Evolutionary conservation across 1,140 invertebrate species (phyloP).

Genomic region (Sipha flava): DNA sequence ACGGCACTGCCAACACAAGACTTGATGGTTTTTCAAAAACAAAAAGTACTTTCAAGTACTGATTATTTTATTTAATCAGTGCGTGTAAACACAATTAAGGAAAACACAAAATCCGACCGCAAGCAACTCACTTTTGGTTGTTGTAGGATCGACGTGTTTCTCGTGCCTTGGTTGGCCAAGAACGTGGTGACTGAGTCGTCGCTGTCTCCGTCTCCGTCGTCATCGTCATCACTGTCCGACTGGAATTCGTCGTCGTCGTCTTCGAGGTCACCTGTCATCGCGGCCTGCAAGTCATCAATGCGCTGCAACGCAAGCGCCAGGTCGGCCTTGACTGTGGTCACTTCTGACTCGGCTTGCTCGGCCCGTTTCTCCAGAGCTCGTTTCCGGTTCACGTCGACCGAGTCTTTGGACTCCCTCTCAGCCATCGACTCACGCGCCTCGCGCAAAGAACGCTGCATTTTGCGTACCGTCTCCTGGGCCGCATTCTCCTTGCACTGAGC

Average conservation of each 20-base stretch:
- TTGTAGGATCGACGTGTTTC: background rate
- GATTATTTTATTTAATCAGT: too few relatives aligned
- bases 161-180: background rate
- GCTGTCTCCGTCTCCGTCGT: background rate
- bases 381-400: slow-evolving; percentile 59
- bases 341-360: slow-evolving; percentile 56
- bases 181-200: slow-evolving; percentile 19
- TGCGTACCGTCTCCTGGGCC: slow-evolving; percentile 64
- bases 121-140: slow-evolving; percentile 4
- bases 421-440: slow-evolving; percentile 65
- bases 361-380: slow-evolving; percentile 61
- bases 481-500: slow-evolving; percentile 62
- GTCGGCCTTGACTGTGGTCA: slow-evolving; percentile 56
- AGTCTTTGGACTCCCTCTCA: slow-evolving; percentile 56
- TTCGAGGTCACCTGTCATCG: slow-evolving; percentile 68
- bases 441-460: slow-evolving; percentile 56
- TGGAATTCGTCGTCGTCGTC: slow-evolving; percentile 44
- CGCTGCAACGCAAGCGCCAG: slow-evolving; percentile 70
- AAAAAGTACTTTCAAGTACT: too few relatives aligned
- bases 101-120: too few relatives aligned
- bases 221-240: slow-evolving; percentile 15
- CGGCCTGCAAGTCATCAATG: slow-evolving; percentile 74
- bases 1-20: too few relatives aligned
- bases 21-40: too few relatives aligned
- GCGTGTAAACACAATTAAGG: too few relatives aligned